Evolutionary conservation across 2,113 vertebrate genomes (phyloP).

Genomic region (Pagrus major): DNA sequence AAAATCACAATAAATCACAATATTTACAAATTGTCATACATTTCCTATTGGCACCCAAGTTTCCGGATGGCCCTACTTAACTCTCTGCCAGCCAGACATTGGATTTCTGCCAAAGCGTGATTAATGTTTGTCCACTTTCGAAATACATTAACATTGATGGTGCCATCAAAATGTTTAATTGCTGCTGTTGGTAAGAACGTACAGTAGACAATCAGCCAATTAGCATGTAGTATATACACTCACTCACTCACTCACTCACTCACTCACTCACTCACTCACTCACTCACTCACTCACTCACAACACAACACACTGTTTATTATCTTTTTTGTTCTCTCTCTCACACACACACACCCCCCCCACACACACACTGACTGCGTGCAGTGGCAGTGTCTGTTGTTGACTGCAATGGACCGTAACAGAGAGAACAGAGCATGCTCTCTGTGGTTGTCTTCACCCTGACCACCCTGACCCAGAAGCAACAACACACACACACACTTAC

Average conservation of each 20-base stretch:
- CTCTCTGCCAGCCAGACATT: background rate
- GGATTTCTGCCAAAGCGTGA: background rate
- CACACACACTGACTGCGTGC: conserved; percentile 47
- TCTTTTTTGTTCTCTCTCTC: conserved; percentile 17
- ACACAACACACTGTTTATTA: conserved; percentile 28
- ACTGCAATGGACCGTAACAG: conserved; percentile 70
- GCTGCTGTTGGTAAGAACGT: background rate
- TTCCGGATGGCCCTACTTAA: too few relatives aligned
- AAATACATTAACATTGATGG: background rate
- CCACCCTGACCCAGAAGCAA: conserved; percentile 72
- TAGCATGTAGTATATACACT: background rate
- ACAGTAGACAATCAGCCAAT: background rate
- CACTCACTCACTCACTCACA: background rate
- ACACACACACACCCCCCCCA: conserved; percentile 16
- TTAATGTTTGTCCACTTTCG: background rate
- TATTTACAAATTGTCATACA: too few relatives aligned
- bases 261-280: background rate
- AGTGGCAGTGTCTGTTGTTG: conserved; percentile 59
- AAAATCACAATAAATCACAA: too few relatives aligned
- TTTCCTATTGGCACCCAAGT: too few relatives aligned
- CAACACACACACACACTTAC: conserved; percentile 37
- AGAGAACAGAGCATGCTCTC: conserved; percentile 69
- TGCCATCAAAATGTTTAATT: background rate
- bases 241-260: background rate
- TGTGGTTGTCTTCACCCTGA: conserved; percentile 67